These are phyloP conservation scores for Ericerus pela DNA, from an alignment of 1,140 invertebrate genomes.

Conservation along the genomic window DNA sequence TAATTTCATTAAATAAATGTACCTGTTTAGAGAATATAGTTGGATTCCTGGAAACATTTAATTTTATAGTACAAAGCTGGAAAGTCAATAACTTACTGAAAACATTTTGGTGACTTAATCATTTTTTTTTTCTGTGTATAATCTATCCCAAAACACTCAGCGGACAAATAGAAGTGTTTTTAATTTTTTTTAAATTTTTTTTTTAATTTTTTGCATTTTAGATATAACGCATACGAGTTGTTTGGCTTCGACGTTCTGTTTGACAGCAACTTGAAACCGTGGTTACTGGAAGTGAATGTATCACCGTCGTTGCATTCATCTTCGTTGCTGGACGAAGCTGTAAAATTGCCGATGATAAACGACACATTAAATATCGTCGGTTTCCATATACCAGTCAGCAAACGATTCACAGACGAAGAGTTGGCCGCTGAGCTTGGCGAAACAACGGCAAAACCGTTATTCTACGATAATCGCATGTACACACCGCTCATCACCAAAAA, in stretches of 20 bases:
- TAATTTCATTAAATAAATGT: too few relatives aligned
- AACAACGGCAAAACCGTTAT: not conserved
- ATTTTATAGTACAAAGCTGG: too few relatives aligned
- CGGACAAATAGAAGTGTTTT: too few relatives aligned
- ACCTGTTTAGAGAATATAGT: too few relatives aligned
- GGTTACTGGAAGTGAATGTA: constrained; percentile 93
- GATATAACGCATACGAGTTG: constrained; percentile 63
- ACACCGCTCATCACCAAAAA: not conserved
- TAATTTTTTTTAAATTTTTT: too few relatives aligned
- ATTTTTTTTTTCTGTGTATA: too few relatives aligned
- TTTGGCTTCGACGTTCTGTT: constrained; percentile 71
- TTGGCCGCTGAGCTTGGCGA: not conserved
- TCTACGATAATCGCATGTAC: not conserved
- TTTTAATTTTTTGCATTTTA: constrained; percentile 35
- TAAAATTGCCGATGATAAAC: constrained; percentile 79
- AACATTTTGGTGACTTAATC: too few relatives aligned
- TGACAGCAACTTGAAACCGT: constrained; percentile 71
- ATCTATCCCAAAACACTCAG: too few relatives aligned
- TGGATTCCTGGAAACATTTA: too few relatives aligned
- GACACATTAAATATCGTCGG: constrained; percentile 85
- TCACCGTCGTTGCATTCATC: constrained; percentile 87
- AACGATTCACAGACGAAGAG: not conserved
- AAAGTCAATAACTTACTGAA: too few relatives aligned
- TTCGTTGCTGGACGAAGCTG: constrained; percentile 75
- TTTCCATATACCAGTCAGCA: constrained; percentile 51